Percentiles rank a stretch among this genome's conserved stretches.
These are phyloP conservation scores for Moxostoma hubbsi DNA, from an alignment of 2,797 vertebrate species.

Conservation along the genomic window DNA sequence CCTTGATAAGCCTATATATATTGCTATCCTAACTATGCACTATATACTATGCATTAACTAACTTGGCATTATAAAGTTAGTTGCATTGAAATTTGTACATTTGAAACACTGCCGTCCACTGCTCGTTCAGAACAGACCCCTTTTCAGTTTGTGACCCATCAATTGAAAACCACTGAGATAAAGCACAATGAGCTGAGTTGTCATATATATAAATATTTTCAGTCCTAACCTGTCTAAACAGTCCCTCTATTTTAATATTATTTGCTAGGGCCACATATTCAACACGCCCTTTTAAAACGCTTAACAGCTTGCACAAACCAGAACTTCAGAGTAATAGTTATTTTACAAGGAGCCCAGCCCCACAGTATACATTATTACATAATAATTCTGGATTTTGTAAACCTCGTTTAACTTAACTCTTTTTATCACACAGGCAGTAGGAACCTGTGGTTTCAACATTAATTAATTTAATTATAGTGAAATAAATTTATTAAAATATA, in stretches of 20 bases:
- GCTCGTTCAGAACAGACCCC: no score
- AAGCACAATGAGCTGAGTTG: neutral
- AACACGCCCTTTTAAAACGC: conserved; percentile 7
- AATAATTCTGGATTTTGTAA: neutral
- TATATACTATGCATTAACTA: no score
- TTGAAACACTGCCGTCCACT: neutral
- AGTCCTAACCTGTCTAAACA: neutral
- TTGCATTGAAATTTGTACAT: no score
- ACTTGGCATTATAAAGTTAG: neutral
- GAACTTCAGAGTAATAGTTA: neutral
- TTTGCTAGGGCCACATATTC: neutral
- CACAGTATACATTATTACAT: neutral
- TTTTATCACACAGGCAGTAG: no score
- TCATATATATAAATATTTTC: neutral
- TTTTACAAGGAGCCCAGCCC: neutral
- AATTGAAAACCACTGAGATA: neutral
- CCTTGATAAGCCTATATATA: neutral
- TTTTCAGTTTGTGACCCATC: neutral
- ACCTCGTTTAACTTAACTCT: neutral
- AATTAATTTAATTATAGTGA: neutral
- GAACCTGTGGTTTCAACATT: neutral
- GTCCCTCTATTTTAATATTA: neutral
- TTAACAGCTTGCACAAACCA: neutral
- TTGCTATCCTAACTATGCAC: neutral
- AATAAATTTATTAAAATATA: neutral